Evolutionary conservation across 2,797 vertebrate genomes (phyloP).

Genomic region (Leucoraja ocellata): DNA sequence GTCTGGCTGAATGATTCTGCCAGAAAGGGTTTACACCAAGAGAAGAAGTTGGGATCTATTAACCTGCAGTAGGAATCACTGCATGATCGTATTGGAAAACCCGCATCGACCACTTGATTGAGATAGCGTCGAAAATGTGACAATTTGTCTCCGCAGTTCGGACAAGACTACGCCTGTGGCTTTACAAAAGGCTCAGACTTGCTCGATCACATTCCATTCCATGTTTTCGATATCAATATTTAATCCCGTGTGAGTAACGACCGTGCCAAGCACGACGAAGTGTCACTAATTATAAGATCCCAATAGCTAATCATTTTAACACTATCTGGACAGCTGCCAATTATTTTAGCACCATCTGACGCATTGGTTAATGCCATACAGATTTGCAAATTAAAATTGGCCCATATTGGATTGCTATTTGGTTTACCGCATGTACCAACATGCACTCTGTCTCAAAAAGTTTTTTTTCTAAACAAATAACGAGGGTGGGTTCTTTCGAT

Average conservation of each 20-base stretch:
- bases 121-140: conserved; percentile 41
- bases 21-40: background rate
- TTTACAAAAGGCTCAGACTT: conserved; percentile 39
- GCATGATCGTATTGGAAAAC: background rate
- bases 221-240: conserved; percentile 46
- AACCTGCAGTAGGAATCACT: background rate
- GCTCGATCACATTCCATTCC: conserved; percentile 48
- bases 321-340: conserved; percentile 46
- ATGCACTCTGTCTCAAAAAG: background rate
- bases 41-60: background rate
- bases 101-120: background rate
- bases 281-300: conserved; percentile 45
- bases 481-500: background rate
- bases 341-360: conserved; percentile 42
- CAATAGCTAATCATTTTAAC: conserved; percentile 43
- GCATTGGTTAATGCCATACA: conserved; percentile 38
- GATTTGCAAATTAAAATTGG: conserved; percentile 39
- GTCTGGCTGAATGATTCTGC: no score
- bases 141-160: conserved; percentile 49
- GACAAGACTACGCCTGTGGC: conserved; percentile 47
- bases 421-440: conserved; percentile 38
- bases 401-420: conserved; percentile 37
- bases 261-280: conserved; percentile 13
- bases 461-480: background rate
- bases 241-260: conserved; percentile 46